Evolutionary conservation across 2,113 vertebrate genomes (phyloP).

Genomic region (Xiphophorus hellerii): DNA sequence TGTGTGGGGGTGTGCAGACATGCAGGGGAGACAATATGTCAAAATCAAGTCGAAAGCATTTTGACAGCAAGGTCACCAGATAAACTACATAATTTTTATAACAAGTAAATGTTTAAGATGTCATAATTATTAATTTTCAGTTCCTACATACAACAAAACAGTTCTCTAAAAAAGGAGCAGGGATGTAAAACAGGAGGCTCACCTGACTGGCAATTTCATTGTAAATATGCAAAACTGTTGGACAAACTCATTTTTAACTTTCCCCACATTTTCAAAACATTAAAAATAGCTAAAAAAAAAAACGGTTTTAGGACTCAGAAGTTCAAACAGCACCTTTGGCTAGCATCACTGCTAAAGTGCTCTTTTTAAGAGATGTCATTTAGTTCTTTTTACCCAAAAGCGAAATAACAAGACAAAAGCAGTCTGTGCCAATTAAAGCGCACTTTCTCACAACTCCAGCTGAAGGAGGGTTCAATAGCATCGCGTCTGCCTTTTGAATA

Average conservation of each 20-base stretch:
- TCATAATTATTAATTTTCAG: background rate
- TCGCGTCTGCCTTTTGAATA: constrained; percentile 40
- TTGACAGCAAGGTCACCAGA: background rate
- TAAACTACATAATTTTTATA: background rate
- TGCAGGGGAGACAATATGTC: background rate
- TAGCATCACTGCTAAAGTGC: background rate
- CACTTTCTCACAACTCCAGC: constrained; percentile 11
- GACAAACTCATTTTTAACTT: background rate
- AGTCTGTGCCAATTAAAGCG: constrained; percentile 20
- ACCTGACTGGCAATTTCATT: too few relatives aligned
- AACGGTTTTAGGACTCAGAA: background rate
- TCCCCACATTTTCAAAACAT: background rate
- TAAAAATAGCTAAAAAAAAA: background rate
- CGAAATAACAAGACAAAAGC: constrained; percentile 27
- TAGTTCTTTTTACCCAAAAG: background rate
- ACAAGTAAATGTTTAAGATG: background rate
- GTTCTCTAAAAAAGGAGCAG: too few relatives aligned
- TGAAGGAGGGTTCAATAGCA: constrained; percentile 27
- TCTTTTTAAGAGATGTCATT: background rate
- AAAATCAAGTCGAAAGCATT: background rate
- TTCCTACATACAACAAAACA: background rate
- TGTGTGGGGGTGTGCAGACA: background rate
- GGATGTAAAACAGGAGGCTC: too few relatives aligned
- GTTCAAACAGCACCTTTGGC: background rate
- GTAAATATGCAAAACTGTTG: too few relatives aligned